A percentile compares a stretch with the other conserved stretches of the same genome.
These are phyloP conservation scores for Cordilura impudica DNA, from an alignment of 2,888 invertebrate species.

Conservation along the genomic window DNA sequence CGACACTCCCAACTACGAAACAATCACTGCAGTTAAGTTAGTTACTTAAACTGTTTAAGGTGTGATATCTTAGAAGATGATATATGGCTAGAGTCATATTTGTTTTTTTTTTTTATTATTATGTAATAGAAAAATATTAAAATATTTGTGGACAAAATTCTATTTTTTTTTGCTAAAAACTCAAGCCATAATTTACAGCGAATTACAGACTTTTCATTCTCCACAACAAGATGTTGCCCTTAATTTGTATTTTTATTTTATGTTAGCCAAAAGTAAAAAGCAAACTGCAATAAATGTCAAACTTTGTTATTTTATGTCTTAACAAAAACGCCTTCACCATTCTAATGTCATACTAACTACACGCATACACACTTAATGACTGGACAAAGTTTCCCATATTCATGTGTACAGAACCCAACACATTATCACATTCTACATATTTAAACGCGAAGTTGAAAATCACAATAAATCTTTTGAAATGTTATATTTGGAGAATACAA, in stretches of 20 bases:
- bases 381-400: not conserved
- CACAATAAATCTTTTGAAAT: slow-evolving; percentile 55
- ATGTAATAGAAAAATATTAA: too few relatives aligned
- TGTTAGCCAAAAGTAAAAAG: slow-evolving; percentile 13
- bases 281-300: slow-evolving; percentile 69
- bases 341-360: slow-evolving; percentile 16
- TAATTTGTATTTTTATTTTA: too few relatives aligned
- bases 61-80: slow-evolving; percentile 30
- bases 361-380: not conserved
- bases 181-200: too few relatives aligned
- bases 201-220: not conserved
- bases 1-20: not conserved
- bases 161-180: too few relatives aligned
- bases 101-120: too few relatives aligned
- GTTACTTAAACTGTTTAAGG: slow-evolving; percentile 1
- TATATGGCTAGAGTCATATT: too few relatives aligned
- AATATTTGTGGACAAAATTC: too few relatives aligned
- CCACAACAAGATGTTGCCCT: not conserved
- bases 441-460: slow-evolving; percentile 30
- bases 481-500: slow-evolving; percentile 33
- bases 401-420: not conserved
- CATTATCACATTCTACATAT: not conserved
- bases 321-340: slow-evolving; percentile 61
- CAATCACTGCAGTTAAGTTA: not conserved
- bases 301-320: slow-evolving; percentile 69